Evolutionary conservation across 2,113 vertebrate genomes (phyloP).

Genomic region (Oryzias celebensis): DNA sequence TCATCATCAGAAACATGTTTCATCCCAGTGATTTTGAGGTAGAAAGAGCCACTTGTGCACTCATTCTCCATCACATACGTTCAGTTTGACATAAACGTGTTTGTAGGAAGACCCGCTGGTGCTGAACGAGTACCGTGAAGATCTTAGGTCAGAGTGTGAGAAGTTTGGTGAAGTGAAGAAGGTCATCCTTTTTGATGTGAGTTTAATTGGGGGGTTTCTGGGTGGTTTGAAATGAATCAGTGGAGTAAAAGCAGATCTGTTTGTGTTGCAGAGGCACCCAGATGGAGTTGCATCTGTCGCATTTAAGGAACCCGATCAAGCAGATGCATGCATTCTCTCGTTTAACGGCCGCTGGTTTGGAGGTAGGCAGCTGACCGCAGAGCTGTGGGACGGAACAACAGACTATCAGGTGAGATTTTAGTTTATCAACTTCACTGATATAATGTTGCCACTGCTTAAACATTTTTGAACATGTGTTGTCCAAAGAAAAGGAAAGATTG

Average conservation of each 20-base stretch:
- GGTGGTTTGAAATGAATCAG: background rate
- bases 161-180: slow-evolving; percentile 96
- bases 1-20: slow-evolving; percentile 97
- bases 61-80: background rate
- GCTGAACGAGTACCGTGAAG: slow-evolving; percentile 94
- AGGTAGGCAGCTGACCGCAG: slow-evolving; percentile 86
- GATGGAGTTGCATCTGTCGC: slow-evolving; percentile 94
- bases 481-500: no score
- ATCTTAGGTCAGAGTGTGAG: slow-evolving; percentile 90
- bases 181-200: slow-evolving; percentile 96
- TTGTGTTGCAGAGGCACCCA: slow-evolving; percentile 85
- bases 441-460: no score
- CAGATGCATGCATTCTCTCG: slow-evolving; percentile 82
- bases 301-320: slow-evolving; percentile 88
- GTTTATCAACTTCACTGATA: no score
- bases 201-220: slow-evolving; percentile 47
- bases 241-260: slow-evolving; percentile 30
- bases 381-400: slow-evolving; percentile 89
- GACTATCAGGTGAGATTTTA: slow-evolving; percentile 87
- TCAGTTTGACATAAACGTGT: background rate
- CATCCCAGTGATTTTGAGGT: slow-evolving; percentile 96
- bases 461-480: no score
- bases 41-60: background rate
- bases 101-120: slow-evolving; percentile 93
- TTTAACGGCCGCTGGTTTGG: slow-evolving; percentile 96